Evolutionary conservation across 2,888 invertebrate species (phyloP).

Genomic region (Cyclophora albipunctata): DNA sequence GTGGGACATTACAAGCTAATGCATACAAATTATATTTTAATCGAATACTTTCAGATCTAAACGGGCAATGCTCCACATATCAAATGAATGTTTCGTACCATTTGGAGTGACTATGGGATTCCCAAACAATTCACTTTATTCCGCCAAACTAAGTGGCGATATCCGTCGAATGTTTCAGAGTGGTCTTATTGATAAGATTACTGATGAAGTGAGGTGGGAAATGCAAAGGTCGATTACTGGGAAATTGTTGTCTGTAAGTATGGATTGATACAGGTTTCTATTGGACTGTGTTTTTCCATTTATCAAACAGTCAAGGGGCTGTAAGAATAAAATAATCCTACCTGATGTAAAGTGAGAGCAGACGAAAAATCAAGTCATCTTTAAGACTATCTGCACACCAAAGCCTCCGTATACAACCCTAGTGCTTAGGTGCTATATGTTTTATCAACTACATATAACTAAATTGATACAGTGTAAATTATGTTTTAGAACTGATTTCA

Average conservation of each 20-base stretch:
- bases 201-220: constrained; percentile 82
- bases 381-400: too few species aligned
- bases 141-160: constrained; percentile 76
- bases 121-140: constrained; percentile 79
- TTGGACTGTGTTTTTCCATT: not conserved
- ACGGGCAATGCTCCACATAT: constrained; percentile 81
- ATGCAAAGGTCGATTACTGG: constrained; percentile 79
- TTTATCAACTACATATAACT: too few species aligned
- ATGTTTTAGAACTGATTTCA: not conserved
- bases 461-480: not conserved
- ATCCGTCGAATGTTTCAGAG: constrained; percentile 78
- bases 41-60: constrained; percentile 56
- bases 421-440: too few species aligned
- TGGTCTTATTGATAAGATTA: constrained; percentile 80
- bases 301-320: too few species aligned
- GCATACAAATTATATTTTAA: too few species aligned
- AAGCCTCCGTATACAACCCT: too few species aligned
- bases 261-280: not conserved
- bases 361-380: too few species aligned
- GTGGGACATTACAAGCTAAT: too few species aligned
- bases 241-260: constrained; percentile 76
- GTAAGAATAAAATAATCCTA: too few species aligned
- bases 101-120: constrained; percentile 81
- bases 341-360: too few species aligned
- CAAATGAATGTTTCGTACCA: constrained; percentile 83